Evolutionary conservation across 2,888 invertebrate species (phyloP).

Genomic region (Platycnemis pennipes): DNA sequence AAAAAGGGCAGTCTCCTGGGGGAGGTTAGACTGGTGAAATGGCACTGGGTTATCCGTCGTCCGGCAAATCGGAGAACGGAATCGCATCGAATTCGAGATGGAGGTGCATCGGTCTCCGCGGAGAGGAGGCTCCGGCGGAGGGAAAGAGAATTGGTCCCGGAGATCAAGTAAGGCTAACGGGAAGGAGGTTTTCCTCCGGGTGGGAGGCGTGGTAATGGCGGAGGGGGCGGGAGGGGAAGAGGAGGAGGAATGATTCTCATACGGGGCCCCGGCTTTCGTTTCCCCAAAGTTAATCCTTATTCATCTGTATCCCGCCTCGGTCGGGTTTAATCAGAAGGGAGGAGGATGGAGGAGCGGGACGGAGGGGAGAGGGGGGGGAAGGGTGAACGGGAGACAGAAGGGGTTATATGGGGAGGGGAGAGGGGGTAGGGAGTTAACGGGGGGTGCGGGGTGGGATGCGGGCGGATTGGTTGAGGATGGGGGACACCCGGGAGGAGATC

Average conservation of each 20-base stretch:
- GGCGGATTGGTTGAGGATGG: too few species aligned
- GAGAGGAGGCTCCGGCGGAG: neutral
- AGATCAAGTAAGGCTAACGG: conserved; percentile 29
- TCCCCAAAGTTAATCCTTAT: conserved; percentile 71
- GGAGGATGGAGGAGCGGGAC: conserved; percentile 37
- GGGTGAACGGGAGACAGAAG: conserved; percentile 14
- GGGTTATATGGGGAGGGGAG: neutral
- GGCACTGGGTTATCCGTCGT: neutral
- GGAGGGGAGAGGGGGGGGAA: neutral
- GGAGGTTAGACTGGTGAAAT: neutral
- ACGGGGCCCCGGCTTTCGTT: conserved; percentile 62
- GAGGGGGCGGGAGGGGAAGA: neutral
- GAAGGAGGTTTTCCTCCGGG: conserved; percentile 33
- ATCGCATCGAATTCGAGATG: neutral
- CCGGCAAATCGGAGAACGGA: neutral
- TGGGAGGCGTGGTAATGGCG: neutral
- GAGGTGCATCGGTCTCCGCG: neutral
- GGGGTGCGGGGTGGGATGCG: neutral
- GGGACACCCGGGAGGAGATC: neutral
- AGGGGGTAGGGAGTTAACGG: neutral
- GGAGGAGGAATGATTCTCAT: conserved; percentile 64
- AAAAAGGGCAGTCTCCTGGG: too few species aligned
- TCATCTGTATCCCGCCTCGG: conserved; percentile 71
- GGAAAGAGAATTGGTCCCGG: neutral
- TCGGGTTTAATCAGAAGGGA: conserved; percentile 68